Base-by-base conservation (phyloP, 2,797 vertebrate species). In the Lagocephalus sceleratus region DNA sequence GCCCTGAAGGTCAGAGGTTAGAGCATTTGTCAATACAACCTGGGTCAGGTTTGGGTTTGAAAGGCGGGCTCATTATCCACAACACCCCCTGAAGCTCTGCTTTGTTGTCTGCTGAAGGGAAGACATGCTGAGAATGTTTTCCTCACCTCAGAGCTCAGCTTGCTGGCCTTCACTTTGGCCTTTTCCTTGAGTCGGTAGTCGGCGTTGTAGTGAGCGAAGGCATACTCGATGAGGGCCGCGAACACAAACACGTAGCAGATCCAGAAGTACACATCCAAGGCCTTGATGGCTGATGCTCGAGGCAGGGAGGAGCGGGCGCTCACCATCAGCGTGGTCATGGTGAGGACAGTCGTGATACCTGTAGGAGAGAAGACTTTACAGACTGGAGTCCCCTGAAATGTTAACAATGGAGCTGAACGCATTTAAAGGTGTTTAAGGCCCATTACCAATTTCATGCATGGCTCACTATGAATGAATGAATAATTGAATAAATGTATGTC, bases 181-280 rank as follows among this genome's bases (percentile, higher is more conserved):
- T 95, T 96, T 53, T 95, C 93, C 80, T 98, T 98, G 79, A 94
- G 96, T 77, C 95, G 90, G 89, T 92, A 98, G 91, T 98, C 96
- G 0, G 97, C 96, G 0, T 96, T 99, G 89, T 96, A 99, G 86
- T 99, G 97, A 21, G 96, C 97, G 20, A 99, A 99, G 51, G 97
- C 97, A 0, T 98, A 99, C 76, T 99, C 97, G 6, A 99, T 97
- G 77, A 99, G 86, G 0, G 97, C 96, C 0, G 96, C 96, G 0
- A 99, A 99, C 70, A 99, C 97, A 45, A 99, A 99, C 45, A 99
- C 95, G 0, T 98, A 99, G 68, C 97, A 98, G 83, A 99, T 98
- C 94, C 97, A 98, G 92, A 99, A 98, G 88, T 99, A 99, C 57
- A 99, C 95, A 0, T 98, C 97, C 55, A 98, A 73, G 0, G 97